Conservation (phyloP, 1,140 invertebrate genomes). For the Batillaria attramentaria region DNA sequence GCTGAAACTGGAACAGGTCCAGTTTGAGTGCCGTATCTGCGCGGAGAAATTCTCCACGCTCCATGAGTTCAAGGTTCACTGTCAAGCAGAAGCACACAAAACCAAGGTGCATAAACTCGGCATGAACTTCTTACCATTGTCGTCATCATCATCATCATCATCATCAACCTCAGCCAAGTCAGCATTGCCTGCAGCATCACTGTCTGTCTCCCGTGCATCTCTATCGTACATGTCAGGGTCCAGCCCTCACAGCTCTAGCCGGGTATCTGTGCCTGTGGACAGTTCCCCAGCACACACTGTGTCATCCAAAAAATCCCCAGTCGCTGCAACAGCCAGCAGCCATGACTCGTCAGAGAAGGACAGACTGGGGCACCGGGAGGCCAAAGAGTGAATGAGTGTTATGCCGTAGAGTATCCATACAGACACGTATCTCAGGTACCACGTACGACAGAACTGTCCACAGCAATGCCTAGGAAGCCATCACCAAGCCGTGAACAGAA, state of each 20-base stretch:
- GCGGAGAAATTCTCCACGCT: slow-evolving; percentile 73
- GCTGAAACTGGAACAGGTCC: slow-evolving; percentile 73
- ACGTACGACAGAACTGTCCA: too few relatives aligned
- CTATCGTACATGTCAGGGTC: neutral
- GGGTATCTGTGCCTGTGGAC: too few relatives aligned
- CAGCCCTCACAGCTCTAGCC: neutral
- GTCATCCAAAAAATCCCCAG: too few relatives aligned
- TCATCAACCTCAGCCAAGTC: slow-evolving; percentile 11
- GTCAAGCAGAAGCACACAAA: slow-evolving; percentile 74
- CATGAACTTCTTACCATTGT: neutral
- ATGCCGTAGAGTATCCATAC: too few relatives aligned
- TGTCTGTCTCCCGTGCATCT: neutral
- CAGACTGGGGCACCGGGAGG: too few relatives aligned
- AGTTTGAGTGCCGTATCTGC: slow-evolving; percentile 82
- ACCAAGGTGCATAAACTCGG: slow-evolving; percentile 44
- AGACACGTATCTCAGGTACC: too few relatives aligned
- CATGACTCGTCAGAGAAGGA: too few relatives aligned
- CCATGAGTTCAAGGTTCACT: slow-evolving; percentile 79
- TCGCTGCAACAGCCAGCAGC: too few relatives aligned
- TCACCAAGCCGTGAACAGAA: too few relatives aligned
- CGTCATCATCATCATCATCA: slow-evolving; percentile 19
- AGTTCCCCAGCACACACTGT: too few relatives aligned
- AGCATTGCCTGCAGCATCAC: neutral
- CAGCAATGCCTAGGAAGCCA: too few relatives aligned
- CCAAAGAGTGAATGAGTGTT: too few relatives aligned